phyloP scores from a whole-genome alignment of 1,140 invertebrate genomes.

The Musca domestica region DNA sequence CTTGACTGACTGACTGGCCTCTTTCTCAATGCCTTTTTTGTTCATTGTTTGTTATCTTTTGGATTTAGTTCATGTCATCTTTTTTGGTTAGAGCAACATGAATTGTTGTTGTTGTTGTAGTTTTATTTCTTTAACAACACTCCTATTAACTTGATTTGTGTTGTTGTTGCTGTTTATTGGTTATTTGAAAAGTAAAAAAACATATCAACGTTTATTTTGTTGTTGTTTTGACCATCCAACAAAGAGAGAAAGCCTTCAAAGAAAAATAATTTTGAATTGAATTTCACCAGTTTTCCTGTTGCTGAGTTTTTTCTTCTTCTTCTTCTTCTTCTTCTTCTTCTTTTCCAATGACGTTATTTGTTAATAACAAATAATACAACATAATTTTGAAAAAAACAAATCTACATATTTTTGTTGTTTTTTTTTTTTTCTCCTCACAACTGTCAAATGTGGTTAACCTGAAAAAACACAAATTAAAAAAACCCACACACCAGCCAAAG shows the following conservation, averaged over 20 bases:
- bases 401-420: too few relatives aligned
- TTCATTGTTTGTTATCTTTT: conserved; percentile 16
- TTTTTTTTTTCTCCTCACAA: neutral
- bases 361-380: too few relatives aligned
- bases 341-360: too few relatives aligned
- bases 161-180: conserved; percentile 8
- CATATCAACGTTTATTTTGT: conserved; percentile 5
- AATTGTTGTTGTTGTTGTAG: conserved; percentile 3
- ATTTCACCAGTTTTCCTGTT: neutral
- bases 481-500: neutral
- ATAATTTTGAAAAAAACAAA: too few relatives aligned
- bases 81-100: conserved; percentile 14
- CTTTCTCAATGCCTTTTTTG: conserved; percentile 21
- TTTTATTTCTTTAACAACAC: neutral
- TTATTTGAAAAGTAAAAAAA: neutral
- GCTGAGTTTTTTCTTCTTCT: too few relatives aligned
- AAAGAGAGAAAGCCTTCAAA: conserved; percentile 9
- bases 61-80: conserved; percentile 19
- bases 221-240: conserved; percentile 4
- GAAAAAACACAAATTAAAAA: conserved; percentile 2
- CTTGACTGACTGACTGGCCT: conserved; percentile 3
- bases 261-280: neutral
- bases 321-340: too few relatives aligned
- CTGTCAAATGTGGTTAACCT: conserved; percentile 8
- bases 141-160: neutral